Conservation (phyloP, 2,888 invertebrate genomes). For the Drosophila basisetae region DNA sequence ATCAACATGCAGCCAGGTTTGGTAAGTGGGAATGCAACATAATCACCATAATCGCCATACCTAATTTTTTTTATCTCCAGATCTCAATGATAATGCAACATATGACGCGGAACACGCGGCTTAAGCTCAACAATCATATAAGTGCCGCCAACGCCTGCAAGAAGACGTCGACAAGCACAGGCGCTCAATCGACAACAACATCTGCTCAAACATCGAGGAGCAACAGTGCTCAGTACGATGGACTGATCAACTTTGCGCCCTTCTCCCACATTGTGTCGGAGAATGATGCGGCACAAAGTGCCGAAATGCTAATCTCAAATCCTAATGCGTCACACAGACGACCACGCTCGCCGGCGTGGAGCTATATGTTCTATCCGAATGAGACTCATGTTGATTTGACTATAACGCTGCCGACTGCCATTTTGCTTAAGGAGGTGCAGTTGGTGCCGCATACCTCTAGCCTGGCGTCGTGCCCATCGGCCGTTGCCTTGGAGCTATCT, state of each 20-base stretch:
- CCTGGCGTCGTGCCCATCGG: slow-evolving; percentile 94
- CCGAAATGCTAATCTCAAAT: slow-evolving; percentile 94
- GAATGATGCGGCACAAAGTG: slow-evolving; percentile 94
- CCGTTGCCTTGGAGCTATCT: slow-evolving; percentile 94
- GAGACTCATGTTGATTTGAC: slow-evolving; percentile 96
- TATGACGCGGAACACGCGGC: slow-evolving; percentile 86
- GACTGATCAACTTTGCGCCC: slow-evolving; percentile 95
- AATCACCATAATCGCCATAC: not conserved
- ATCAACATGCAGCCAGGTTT: slow-evolving; percentile 90
- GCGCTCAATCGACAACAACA: slow-evolving; percentile 78
- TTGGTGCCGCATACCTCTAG: slow-evolving; percentile 94
- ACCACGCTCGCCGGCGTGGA: slow-evolving; percentile 96
- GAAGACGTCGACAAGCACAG: slow-evolving; percentile 82
- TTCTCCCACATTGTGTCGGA: slow-evolving; percentile 92
- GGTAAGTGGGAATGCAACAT: slow-evolving; percentile 84
- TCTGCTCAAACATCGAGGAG: slow-evolving; percentile 84
- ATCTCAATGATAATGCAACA: slow-evolving; percentile 88
- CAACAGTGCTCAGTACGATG: slow-evolving; percentile 89
- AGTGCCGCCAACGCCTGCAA: slow-evolving; percentile 81
- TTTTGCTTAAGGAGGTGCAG: slow-evolving; percentile 94
- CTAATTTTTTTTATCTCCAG: slow-evolving; percentile 46
- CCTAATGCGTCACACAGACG: slow-evolving; percentile 92
- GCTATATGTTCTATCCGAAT: slow-evolving; percentile 96
- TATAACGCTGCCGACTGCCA: slow-evolving; percentile 94
- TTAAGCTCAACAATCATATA: slow-evolving; percentile 84